A percentile compares a stretch with the other conserved stretches of the same genome.
phyloP scores from a whole-genome alignment of 2,888 invertebrate species.

The Pollenia angustigena region DNA sequence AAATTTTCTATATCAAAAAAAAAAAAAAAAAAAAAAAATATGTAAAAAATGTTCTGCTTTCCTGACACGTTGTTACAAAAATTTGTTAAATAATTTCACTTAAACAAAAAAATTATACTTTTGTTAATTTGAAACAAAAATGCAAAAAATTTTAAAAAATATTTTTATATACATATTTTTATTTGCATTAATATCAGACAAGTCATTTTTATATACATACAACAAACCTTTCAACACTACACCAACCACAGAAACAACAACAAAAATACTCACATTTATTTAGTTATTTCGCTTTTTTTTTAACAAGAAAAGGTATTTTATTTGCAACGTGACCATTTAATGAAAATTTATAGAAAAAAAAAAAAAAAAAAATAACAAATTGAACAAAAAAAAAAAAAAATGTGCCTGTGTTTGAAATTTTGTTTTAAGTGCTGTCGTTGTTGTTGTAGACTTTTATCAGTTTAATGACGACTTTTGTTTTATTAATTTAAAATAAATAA shows the following conservation, averaged over 20 bases:
- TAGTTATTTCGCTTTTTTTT: constrained; percentile 21
- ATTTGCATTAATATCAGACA: constrained; percentile 52
- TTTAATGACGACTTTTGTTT: constrained; percentile 54
- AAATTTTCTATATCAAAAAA: constrained; percentile 12
- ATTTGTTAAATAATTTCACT: neutral
- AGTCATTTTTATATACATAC: constrained; percentile 46
- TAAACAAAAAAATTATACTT: neutral
- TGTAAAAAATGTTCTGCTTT: neutral
- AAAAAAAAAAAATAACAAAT: constrained; percentile 29
- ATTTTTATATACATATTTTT: neutral
- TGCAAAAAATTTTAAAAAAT: neutral
- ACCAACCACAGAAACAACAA: constrained; percentile 21
- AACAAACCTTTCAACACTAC: constrained; percentile 18
- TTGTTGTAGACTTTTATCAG: constrained; percentile 46
- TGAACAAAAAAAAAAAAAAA: constrained; percentile 34
- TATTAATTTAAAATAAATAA: constrained; percentile 25
- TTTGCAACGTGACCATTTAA: constrained; percentile 73
- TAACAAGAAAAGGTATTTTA: constrained; percentile 63
- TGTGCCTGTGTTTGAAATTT: constrained; percentile 35
- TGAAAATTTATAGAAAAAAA: constrained; percentile 49
- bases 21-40: constrained; percentile 5
- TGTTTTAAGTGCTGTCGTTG: constrained; percentile 32
- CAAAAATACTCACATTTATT: constrained; percentile 24
- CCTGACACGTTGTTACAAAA: neutral
- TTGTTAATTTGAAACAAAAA: constrained; percentile 20